Evolutionary conservation across 2,888 invertebrate genomes (phyloP).

Genomic region (Octodonta nipae): DNA sequence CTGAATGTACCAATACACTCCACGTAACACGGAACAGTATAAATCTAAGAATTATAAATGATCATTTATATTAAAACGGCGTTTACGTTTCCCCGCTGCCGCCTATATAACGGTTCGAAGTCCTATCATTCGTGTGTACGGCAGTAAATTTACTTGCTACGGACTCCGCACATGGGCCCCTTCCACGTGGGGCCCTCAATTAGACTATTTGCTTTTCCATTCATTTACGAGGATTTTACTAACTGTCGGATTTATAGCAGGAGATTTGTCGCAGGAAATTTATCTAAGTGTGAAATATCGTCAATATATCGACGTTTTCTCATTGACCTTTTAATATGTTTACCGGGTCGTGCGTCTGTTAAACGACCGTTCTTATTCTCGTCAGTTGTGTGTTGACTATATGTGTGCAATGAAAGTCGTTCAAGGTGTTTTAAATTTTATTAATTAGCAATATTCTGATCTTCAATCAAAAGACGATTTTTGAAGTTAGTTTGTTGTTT

Average conservation of each 20-base stretch:
- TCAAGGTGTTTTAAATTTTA: too few relatives aligned
- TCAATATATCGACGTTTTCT: slow-evolving; percentile 28
- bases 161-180: slow-evolving; percentile 29
- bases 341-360: too few relatives aligned
- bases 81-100: not conserved
- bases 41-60: slow-evolving; percentile 2
- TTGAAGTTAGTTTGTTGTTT: too few relatives aligned
- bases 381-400: too few relatives aligned
- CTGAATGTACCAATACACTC: too few relatives aligned
- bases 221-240: slow-evolving; percentile 36
- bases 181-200: slow-evolving; percentile 31
- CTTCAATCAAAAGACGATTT: too few relatives aligned
- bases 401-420: too few relatives aligned
- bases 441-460: too few relatives aligned
- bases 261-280: slow-evolving; percentile 32
- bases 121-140: not conserved
- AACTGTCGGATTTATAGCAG: slow-evolving; percentile 34
- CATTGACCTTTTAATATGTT: slow-evolving; percentile 20
- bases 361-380: too few relatives aligned
- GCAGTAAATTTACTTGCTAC: slow-evolving; percentile 4
- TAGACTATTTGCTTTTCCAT: slow-evolving; percentile 37
- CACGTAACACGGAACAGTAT: too few relatives aligned
- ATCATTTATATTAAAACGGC: not conserved
- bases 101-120: slow-evolving; percentile 1
- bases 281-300: slow-evolving; percentile 33